Base-by-base conservation (phyloP, 2,797 vertebrate genomes). In the Arctocebus calabarensis region DNA sequence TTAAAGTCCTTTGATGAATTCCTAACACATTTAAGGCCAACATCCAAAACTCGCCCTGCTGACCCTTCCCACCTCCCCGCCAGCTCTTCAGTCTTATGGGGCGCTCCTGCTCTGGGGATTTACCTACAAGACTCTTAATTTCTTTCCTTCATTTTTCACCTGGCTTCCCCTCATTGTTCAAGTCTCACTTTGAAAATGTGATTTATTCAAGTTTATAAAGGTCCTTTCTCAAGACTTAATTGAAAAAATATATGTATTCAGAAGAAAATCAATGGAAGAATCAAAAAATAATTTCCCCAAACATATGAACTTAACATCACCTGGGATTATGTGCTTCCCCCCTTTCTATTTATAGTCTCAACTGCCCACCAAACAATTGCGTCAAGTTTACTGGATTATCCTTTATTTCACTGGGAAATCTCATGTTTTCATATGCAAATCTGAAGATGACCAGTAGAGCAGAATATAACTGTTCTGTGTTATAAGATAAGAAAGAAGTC, bases 251-350 rank as follows among this genome's bases (percentile, higher is more conserved):
- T 73, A 29, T 48, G 16, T 29, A 84, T 20, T 88, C 23, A 27
- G 2, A 25, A 40, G 20, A 73, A 94, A 94, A 95, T 37, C 43
- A 87, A 61, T 57, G 79, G 6, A 93, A 75, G 19, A 96, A 34
- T 57, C 34, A 6, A 62, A 94, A 95, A 90, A 68, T 52, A 89
- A 90, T 71, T 90, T 92, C 22, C 32, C 84, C 93, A 93, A 96
- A 86, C 57, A n/a, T 70, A 61, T 37, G 20, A 90, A 75, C 29
- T 66, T 81, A 90, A 92, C 45, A 85, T 59, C 68, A 86, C 4
- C 70, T 75, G 6, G 13, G 37, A 83, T 32, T 79, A 32, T 2
- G 52, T 61, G 34, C 1, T 34, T 81, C 71, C 5, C 2, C 22
- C 17, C 20, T 89, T 84, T 68, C 70, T 73, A 32, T 74, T 88